These are phyloP conservation scores for Nibea coibor DNA, from an alignment of 2,113 vertebrate species.

Conservation along the genomic window DNA sequence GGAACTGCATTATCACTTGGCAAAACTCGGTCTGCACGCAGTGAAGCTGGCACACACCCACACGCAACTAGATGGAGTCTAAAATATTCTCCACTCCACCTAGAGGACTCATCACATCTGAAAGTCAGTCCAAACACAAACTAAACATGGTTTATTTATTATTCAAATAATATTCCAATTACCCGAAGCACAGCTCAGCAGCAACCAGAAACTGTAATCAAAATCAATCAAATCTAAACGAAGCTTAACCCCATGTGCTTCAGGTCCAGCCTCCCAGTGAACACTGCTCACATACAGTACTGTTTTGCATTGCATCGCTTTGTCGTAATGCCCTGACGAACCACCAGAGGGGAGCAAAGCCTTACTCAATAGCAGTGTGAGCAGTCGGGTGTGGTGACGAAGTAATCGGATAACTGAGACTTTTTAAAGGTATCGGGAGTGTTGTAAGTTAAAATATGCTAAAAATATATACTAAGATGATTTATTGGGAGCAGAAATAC, in stretches of 20 bases:
- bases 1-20: too few species aligned
- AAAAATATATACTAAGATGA: background rate
- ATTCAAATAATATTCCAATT: background rate
- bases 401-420: background rate
- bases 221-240: background rate
- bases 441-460: background rate
- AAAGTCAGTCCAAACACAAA: too few species aligned
- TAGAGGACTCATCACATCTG: too few species aligned
- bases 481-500: background rate
- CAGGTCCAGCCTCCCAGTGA: background rate
- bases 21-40: too few species aligned
- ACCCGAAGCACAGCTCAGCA: background rate
- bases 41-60: too few species aligned
- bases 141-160: background rate
- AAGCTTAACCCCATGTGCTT: background rate
- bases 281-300: background rate
- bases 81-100: background rate
- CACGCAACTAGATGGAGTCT: background rate
- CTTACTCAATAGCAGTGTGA: background rate
- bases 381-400: background rate
- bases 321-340: conserved; percentile 18
- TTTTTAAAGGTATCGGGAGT: background rate
- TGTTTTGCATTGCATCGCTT: too few species aligned
- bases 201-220: background rate
- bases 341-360: conserved; percentile 63